Conservation (phyloP, 2,888 invertebrate genomes). For the Ashinkailepas kermadecensis region DNA sequence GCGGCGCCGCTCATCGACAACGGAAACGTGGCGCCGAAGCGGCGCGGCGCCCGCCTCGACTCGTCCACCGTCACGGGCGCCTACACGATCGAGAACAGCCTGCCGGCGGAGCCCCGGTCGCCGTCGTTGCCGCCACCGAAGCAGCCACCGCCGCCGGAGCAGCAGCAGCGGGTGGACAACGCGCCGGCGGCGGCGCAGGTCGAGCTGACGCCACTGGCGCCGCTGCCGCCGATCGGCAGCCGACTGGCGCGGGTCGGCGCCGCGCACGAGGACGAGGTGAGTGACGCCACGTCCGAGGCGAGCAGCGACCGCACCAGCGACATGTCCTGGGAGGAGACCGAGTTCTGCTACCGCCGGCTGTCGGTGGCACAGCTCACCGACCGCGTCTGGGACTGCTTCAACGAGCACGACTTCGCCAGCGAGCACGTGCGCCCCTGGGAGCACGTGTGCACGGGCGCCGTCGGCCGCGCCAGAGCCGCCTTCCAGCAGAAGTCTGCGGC, state of each 20-base stretch:
- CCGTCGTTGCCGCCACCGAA: neutral
- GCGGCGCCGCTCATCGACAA: neutral
- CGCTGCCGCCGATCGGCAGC: too few relatives aligned
- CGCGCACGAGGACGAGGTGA: neutral
- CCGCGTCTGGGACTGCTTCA: constrained; percentile 21
- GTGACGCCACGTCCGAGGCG: constrained; percentile 8
- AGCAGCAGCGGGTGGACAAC: neutral
- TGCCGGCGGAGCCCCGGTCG: neutral
- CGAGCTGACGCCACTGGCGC: too few relatives aligned
- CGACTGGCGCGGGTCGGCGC: too few relatives aligned
- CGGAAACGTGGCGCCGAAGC: neutral
- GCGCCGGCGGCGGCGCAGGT: neutral
- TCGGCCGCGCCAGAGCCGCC: neutral
- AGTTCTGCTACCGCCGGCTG: constrained; percentile 7
- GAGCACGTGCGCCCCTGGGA: constrained; percentile 2
- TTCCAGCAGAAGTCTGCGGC: neutral
- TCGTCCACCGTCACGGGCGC: neutral
- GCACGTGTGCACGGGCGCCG: constrained; percentile 1
- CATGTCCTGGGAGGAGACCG: constrained; percentile 18
- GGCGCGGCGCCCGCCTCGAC: neutral
- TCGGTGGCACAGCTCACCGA: constrained; percentile 19
- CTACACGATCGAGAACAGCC: constrained; percentile 10
- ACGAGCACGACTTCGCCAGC: constrained; percentile 6
- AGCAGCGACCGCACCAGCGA: constrained; percentile 18
- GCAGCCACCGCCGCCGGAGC: neutral